Conservation (phyloP, 2,888 invertebrate genomes). For the Drosophila borealis region DNA sequence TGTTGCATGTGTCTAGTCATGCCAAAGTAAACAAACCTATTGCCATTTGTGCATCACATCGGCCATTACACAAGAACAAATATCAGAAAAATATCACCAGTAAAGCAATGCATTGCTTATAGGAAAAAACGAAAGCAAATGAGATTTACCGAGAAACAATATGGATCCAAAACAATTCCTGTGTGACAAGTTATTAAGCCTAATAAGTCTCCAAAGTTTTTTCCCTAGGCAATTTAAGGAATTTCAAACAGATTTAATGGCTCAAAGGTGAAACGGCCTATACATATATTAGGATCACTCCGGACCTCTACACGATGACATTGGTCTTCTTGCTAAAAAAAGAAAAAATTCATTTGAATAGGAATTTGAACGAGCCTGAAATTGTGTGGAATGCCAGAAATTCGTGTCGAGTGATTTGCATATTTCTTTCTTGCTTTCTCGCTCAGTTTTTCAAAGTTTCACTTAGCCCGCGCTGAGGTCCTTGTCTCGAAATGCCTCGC, state of each 20-base stretch:
- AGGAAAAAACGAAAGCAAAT: background rate
- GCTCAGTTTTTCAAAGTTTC: slow-evolving; percentile 19
- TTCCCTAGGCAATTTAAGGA: background rate
- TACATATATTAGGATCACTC: background rate
- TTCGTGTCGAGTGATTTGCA: slow-evolving; percentile 64
- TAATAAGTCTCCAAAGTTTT: background rate
- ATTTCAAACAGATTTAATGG: slow-evolving; percentile 19
- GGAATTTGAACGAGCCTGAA: slow-evolving; percentile 14
- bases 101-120: background rate
- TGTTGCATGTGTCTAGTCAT: slow-evolving; percentile 25
- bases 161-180: background rate
- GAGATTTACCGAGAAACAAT: background rate
- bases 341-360: slow-evolving; percentile 28
- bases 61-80: slow-evolving; percentile 13
- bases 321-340: slow-evolving; percentile 24
- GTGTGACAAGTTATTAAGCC: slow-evolving; percentile 3
- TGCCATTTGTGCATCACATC: background rate
- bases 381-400: slow-evolving; percentile 36
- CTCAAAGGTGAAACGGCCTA: slow-evolving; percentile 4
- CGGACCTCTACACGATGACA: slow-evolving; percentile 17
- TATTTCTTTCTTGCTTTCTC: slow-evolving; percentile 36
- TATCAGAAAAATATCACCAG: background rate
- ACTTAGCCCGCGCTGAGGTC: slow-evolving; percentile 17
- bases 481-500: slow-evolving; percentile 17
- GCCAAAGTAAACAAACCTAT: slow-evolving; percentile 19